Conservation (phyloP, 1,140 invertebrate species). For the Ditylenchus dipsaci region DNA sequence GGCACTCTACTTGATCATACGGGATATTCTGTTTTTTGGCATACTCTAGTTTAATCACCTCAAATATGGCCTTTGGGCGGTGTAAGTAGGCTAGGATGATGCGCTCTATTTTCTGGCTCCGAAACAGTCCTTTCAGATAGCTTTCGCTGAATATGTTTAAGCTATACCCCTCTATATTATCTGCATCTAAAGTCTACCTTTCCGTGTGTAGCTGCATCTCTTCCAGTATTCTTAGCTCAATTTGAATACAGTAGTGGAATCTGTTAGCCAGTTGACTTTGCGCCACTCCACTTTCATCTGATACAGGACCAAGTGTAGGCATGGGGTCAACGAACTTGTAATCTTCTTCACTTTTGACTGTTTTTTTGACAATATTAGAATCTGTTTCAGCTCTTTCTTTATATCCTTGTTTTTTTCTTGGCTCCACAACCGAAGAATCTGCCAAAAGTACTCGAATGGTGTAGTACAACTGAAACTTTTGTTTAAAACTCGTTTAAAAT, state of each 20-base stretch:
- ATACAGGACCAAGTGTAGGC: too few relatives aligned
- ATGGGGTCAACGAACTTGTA: not conserved
- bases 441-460: not conserved
- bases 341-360: not conserved
- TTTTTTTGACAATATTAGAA: not conserved
- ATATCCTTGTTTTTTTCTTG: not conserved
- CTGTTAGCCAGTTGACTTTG: not conserved
- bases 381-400: too few relatives aligned
- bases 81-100: conserved; percentile 14
- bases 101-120: conserved; percentile 3
- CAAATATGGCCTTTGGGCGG: conserved; percentile 8
- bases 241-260: conserved; percentile 24
- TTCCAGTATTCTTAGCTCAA: conserved; percentile 15
- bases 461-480: not conserved
- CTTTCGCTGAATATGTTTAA: conserved; percentile 13
- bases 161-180: too few relatives aligned
- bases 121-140: conserved; percentile 14
- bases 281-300: not conserved
- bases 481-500: too few relatives aligned
- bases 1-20: conserved; percentile 28
- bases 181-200: conserved; percentile 6
- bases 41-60: conserved; percentile 4
- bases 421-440: not conserved
- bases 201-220: conserved; percentile 1
- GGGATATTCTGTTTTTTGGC: conserved; percentile 7